Base-by-base conservation (phyloP, 2,797 vertebrate species). In the Sebastes itinus region DNA sequence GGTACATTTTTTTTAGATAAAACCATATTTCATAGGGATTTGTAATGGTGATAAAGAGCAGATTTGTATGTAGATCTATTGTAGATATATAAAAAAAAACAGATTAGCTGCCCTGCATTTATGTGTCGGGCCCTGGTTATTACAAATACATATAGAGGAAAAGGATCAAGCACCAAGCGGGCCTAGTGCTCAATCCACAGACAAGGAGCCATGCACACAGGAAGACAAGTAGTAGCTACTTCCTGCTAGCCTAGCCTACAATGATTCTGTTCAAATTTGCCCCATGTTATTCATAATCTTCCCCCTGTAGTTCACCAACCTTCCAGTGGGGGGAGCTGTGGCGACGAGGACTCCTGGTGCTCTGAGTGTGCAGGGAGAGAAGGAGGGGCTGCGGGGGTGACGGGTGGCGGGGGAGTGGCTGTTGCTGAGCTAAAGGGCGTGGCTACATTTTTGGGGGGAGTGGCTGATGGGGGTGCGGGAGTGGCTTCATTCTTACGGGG, bases 231-330 rank as follows among this genome's bases (percentile, higher is more conserved):
- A 87, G 64, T 66, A 73, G 72, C 82, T 85, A 77, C 67, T 88
- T 88, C 82, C 77, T 82, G 72, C 76, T 77, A 78, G 77, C 68
- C 71, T 84, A 91, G 70, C 73, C 82, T 84, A 84, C 32, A 80
- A 71, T 76, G 16, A 77, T 80, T 89, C 46, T 72, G 60, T 67
- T 89, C 58, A 87, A 81, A 87, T 89, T 80, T 87, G 82, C 82
- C 84, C 89, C 72, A 68, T 25, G 77, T 80, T 83, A 89, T 78
- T 92, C 8, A 89, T 81, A 87, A 88, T 92, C 87, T 91, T 91
- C 83, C 90, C 92, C 90, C 92, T 92, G 78, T 87, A 94, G 89
- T 94, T 85, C 89, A 96, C 96, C 95, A 96, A 96, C 96, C 94
- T 94, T 96, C 94, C 92, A 93, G 83, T 89, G 88, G 90, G 92